Conservation (phyloP, 2,888 invertebrate species). For the Drosophila pseudotalamancana region DNA sequence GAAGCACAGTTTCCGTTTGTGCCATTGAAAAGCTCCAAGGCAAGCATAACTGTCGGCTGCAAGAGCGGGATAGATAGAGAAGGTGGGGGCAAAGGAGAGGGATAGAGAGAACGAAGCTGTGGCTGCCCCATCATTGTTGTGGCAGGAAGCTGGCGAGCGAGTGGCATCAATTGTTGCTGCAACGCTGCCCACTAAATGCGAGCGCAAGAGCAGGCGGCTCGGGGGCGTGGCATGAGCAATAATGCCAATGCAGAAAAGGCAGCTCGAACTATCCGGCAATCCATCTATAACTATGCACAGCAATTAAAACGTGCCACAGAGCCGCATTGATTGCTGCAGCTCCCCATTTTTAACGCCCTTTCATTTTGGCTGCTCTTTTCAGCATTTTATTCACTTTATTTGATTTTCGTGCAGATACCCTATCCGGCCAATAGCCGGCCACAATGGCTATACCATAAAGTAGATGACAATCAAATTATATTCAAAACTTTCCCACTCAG, state of each 20-base stretch:
- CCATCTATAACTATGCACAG: conserved; percentile 55
- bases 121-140: conserved; percentile 53
- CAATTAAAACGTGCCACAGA: conserved; percentile 70
- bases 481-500: neutral
- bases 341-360: conserved; percentile 17
- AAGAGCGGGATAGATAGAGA: neutral
- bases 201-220: conserved; percentile 7
- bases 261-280: conserved; percentile 19
- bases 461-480: neutral
- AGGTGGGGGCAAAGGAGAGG: too few species aligned
- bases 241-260: conserved; percentile 17
- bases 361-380: conserved; percentile 13
- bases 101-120: neutral
- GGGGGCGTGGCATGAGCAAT: conserved; percentile 8
- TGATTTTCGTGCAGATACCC: neutral
- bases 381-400: conserved; percentile 14
- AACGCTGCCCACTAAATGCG: conserved; percentile 18
- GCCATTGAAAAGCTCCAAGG: conserved; percentile 34
- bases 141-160: conserved; percentile 48
- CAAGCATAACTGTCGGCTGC: conserved; percentile 18
- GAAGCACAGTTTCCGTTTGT: conserved; percentile 41
- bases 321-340: conserved; percentile 63
- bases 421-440: neutral
- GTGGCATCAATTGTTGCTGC: conserved; percentile 46
- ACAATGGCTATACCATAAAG: conserved; percentile 1